Percentiles rank a stretch among this genome's conserved stretches.
These are phyloP conservation scores for Salvelinus fontinalis DNA, from an alignment of 2,113 vertebrate genomes.

Conservation along the genomic window DNA sequence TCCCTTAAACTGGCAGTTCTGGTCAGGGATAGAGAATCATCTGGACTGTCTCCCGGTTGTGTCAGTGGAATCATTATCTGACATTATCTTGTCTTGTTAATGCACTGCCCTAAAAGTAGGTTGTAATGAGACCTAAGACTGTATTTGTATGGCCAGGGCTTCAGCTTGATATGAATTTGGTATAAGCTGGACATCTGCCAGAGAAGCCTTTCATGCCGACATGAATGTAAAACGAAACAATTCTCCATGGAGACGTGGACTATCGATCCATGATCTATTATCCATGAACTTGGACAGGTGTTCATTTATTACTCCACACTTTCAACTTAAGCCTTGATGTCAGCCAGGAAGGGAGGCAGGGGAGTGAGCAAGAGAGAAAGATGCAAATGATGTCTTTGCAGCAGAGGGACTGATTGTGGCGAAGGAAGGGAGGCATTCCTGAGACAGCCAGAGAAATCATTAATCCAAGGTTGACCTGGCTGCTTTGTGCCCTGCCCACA, in stretches of 20 bases:
- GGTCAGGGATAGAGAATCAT: conserved; percentile 23
- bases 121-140: conserved; percentile 29
- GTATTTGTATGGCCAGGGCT: conserved; percentile 26
- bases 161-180: conserved; percentile 35
- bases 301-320: conserved; percentile 43
- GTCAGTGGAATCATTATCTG: conserved; percentile 40
- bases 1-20: conserved; percentile 42
- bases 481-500: conserved; percentile 22
- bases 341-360: conserved; percentile 5
- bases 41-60: conserved; percentile 15
- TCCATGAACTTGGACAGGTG: conserved; percentile 53
- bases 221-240: conserved; percentile 31
- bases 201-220: conserved; percentile 23
- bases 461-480: conserved; percentile 59
- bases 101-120: conserved; percentile 29
- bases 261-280: conserved; percentile 50
- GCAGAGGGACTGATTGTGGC: conserved; percentile 46
- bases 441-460: conserved; percentile 49
- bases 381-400: conserved; percentile 61
- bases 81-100: conserved; percentile 19
- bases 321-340: conserved; percentile 44
- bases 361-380: background rate
- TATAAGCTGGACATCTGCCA: conserved; percentile 10
- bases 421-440: conserved; percentile 43
- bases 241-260: conserved; percentile 13